Evolutionary conservation across 2,888 invertebrate genomes (phyloP).

Genomic region (Caenorhabditis sp.): DNA sequence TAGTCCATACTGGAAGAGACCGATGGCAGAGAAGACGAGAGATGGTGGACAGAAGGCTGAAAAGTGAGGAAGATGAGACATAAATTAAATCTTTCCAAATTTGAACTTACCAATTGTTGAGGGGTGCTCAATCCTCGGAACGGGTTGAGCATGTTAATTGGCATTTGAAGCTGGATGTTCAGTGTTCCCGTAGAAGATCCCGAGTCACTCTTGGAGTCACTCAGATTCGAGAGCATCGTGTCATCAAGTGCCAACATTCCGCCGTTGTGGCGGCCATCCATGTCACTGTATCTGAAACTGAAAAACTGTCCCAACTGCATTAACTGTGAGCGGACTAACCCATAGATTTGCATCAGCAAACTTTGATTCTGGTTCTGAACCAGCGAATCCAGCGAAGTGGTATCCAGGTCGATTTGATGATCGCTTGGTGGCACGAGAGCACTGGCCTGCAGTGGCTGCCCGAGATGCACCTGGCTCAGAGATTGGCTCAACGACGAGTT

Average conservation of each 20-base stretch:
- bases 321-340: conserved; percentile 34
- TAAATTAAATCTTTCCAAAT: neutral
- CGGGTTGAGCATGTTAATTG: conserved; percentile 61
- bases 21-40: conserved; percentile 63
- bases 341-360: conserved; percentile 66
- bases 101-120: conserved; percentile 58
- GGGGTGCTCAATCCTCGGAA: conserved; percentile 48
- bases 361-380: conserved; percentile 66
- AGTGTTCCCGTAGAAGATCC: conserved; percentile 34
- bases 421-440: conserved; percentile 65
- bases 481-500: conserved; percentile 5
- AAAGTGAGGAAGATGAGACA: too few relatives aligned
- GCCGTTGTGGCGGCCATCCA: conserved; percentile 57
- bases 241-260: conserved; percentile 57
- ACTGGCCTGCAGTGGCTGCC: conserved; percentile 64
- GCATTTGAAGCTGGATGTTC: conserved; percentile 63
- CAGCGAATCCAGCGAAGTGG: conserved; percentile 65
- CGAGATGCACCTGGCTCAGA: conserved; percentile 38
- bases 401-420: conserved; percentile 69
- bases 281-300: conserved; percentile 40
- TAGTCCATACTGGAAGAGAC: conserved; percentile 65
- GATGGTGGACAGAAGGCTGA: conserved; percentile 70
- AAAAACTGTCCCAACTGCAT: neutral
- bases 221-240: conserved; percentile 50
- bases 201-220: conserved; percentile 43